Base-by-base conservation (phyloP, 1,140 invertebrate genomes). In the Drosophila insularis region DNA sequence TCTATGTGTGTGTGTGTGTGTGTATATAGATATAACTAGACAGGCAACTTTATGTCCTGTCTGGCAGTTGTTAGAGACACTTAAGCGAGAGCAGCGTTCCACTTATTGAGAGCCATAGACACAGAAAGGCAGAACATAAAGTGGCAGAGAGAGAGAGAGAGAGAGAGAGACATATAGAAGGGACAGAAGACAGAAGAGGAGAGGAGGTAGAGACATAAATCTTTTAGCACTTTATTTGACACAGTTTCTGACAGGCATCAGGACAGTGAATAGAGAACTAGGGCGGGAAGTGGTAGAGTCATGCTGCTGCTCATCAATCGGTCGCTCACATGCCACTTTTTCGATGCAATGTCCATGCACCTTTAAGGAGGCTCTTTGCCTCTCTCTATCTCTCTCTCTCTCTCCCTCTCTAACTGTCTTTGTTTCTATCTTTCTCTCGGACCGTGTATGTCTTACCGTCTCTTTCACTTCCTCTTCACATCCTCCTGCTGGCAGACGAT, bases 221-320 rank as follows among this genome's bases (percentile, higher is more conserved):
- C 86, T 86, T 86, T 82, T 86, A 90, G 74, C 79, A 90, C 87
- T 90, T 80, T 80, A 90, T 90, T 80, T 90, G 86, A 90, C 86
- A 90, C 69, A 90, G 68, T 90, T 90, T 74, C 63, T 40, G 60
- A 37, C 53, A 71, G 43, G 61, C 63, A 35, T 21, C 37, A 37
- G 58, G 35, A 39, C 35, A 37, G 23, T 11, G 43, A 65, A 50
- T 43, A n/a, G 59, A 63, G 14, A 35, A 11, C 32, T 35, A 35
- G 43, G 62, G 14, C 71, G 35, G 59, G 19, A 14, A 54, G 56
- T 32, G 32, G 35, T 37, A 39, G 19, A 68, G 66, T 32, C 37
- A 40, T 63, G 39, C 23, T 56, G 71, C 65, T 54, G 63, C 79
- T 76, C 82, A 87, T 86, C 82, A 86, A 86, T 87, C 82, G 66